Percentiles rank a stretch among this genome's conserved stretches.
phyloP scores from a whole-genome alignment of 2,113 vertebrate species.

The Eublepharis macularius region DNA sequence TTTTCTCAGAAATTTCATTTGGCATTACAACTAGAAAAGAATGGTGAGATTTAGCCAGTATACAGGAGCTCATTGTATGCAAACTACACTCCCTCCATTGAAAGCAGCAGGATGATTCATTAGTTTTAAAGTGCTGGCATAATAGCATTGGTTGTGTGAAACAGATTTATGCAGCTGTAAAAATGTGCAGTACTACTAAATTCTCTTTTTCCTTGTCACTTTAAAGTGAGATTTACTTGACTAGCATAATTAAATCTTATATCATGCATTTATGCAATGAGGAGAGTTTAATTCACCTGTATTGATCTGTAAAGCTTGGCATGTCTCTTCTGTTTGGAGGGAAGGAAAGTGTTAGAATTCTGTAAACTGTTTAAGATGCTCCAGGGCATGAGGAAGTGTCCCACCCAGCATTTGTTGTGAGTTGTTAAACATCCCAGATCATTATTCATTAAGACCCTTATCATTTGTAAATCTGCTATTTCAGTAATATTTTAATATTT shows the following conservation, averaged over 20 bases:
- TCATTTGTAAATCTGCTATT: background rate
- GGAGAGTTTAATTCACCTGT: conserved; percentile 40
- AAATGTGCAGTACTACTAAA: conserved; percentile 51
- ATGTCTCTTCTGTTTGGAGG: conserved; percentile 42
- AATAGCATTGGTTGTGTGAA: conserved; percentile 51
- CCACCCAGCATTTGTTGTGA: background rate
- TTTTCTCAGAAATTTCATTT: background rate
- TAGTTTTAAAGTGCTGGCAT: conserved; percentile 57
- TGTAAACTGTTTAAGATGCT: background rate
- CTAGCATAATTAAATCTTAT: conserved; percentile 54
- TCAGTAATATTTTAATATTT: background rate
- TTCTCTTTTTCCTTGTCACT: conserved; percentile 54
- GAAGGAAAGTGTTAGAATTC: conserved; percentile 13
- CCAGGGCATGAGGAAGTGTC: background rate
- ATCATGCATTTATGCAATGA: conserved; percentile 56
- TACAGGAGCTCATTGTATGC: background rate
- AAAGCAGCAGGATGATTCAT: conserved; percentile 44
- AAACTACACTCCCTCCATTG: conserved; percentile 29
- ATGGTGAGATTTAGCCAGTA: background rate
- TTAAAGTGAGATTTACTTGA: conserved; percentile 62
- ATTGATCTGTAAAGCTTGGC: conserved; percentile 43
- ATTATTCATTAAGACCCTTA: background rate
- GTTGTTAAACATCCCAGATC: background rate
- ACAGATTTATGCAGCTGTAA: conserved; percentile 54
- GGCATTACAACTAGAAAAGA: background rate